Conservation (phyloP, 2,113 vertebrate species). For the Burhinus oedicnemus region DNA sequence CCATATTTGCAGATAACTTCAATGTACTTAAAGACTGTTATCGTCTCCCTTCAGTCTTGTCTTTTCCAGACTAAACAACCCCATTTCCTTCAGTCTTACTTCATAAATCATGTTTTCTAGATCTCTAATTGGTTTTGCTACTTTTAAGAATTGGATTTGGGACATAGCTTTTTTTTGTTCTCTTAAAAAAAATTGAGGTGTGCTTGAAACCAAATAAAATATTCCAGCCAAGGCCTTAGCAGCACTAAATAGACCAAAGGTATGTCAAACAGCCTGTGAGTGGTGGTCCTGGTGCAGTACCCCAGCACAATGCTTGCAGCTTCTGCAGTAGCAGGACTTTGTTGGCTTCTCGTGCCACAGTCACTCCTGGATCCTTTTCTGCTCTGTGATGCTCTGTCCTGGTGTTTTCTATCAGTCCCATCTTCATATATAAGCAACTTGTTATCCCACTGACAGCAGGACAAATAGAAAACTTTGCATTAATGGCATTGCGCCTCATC, state of each 20-base stretch:
- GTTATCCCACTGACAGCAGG: neutral
- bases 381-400: neutral
- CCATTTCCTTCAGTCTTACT: neutral
- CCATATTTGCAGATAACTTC: neutral
- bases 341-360: neutral
- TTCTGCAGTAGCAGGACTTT: neutral
- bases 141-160: neutral
- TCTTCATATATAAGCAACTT: neutral
- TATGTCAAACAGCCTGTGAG: neutral
- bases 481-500: neutral
- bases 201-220: neutral
- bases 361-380: neutral
- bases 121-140: neutral
- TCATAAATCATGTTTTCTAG: neutral
- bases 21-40: neutral
- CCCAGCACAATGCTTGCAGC: neutral
- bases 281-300: neutral
- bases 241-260: neutral
- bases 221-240: neutral
- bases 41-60: neutral
- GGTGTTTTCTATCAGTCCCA: neutral
- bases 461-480: neutral
- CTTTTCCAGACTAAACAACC: neutral
- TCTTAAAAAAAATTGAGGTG: neutral
- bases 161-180: accelerated